These are phyloP conservation scores for Galleria mellonella DNA, from an alignment of 1,140 invertebrate genomes.

Conservation along the genomic window DNA sequence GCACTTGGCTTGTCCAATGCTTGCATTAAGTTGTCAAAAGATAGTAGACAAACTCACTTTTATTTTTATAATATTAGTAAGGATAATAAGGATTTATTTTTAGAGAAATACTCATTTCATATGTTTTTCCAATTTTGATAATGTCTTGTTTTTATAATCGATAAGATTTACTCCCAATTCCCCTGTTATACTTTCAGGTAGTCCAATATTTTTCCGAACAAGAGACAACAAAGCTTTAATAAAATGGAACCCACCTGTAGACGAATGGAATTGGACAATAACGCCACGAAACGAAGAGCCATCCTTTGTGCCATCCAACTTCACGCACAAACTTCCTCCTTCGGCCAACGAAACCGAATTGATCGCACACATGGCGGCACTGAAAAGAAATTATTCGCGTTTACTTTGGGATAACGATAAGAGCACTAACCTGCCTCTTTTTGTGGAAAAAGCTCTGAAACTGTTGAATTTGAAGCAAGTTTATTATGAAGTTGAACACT, in stretches of 20 bases:
- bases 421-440: conserved; percentile 81
- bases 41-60: no score
- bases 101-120: no score
- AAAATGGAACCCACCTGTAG: conserved; percentile 73
- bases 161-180: no score
- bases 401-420: conserved; percentile 83
- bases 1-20: no score
- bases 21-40: no score
- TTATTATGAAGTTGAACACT: conserved; percentile 88
- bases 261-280: conserved; percentile 71
- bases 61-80: no score
- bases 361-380: conserved; percentile 65
- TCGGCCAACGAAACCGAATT: conserved; percentile 72
- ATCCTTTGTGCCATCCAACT: conserved; percentile 69
- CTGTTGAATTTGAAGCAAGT: conserved; percentile 89
- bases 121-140: no score
- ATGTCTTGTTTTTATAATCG: no score
- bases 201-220: conserved; percentile 54
- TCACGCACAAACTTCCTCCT: conserved; percentile 69
- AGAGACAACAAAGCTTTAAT: conserved; percentile 54
- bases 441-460: conserved; percentile 88
- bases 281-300: conserved; percentile 71
- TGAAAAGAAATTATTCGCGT: conserved; percentile 75
- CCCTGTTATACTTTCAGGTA: conserved; percentile 39
- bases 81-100: no score